Evolutionary conservation across 2,888 invertebrate species (phyloP).

Genomic region (Harmothoe impar): DNA sequence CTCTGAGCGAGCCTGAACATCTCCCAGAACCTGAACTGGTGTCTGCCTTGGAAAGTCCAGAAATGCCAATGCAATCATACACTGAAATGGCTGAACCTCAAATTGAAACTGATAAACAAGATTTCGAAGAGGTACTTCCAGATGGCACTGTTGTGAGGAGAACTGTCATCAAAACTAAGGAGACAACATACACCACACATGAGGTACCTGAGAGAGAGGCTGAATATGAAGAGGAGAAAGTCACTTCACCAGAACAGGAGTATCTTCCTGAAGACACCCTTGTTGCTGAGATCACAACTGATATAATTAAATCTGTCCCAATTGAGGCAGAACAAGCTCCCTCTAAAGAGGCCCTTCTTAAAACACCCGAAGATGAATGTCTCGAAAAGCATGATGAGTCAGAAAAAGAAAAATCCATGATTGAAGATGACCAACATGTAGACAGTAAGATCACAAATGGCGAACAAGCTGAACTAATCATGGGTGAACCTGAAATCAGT

Average conservation of each 20-base stretch:
- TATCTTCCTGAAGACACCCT: background rate
- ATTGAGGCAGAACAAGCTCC: background rate
- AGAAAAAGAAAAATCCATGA: background rate
- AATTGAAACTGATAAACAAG: slow-evolving; percentile 63
- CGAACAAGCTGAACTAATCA: background rate
- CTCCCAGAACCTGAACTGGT: slow-evolving; percentile 47
- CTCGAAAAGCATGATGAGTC: slow-evolving; percentile 18
- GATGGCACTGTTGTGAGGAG: slow-evolving; percentile 70
- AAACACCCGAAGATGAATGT: background rate
- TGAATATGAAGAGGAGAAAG: background rate
- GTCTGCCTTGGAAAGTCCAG: slow-evolving; percentile 49
- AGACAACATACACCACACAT: slow-evolving; percentile 35
- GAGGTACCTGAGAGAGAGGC: background rate
- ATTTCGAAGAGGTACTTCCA: slow-evolving; percentile 66
- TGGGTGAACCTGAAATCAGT: slow-evolving; percentile 59
- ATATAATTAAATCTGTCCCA: background rate
- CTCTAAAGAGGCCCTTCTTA: background rate
- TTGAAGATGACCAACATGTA: background rate
- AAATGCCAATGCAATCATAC: background rate
- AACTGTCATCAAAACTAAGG: slow-evolving; percentile 73
- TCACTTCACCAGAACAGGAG: slow-evolving; percentile 1
- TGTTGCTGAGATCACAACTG: slow-evolving; percentile 12
- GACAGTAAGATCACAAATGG: too few species aligned
- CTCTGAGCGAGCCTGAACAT: slow-evolving; percentile 22
- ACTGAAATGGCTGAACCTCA: slow-evolving; percentile 37